phyloP scores from a whole-genome alignment of 2,113 vertebrate species.

The Haliaeetus leucogaster region DNA sequence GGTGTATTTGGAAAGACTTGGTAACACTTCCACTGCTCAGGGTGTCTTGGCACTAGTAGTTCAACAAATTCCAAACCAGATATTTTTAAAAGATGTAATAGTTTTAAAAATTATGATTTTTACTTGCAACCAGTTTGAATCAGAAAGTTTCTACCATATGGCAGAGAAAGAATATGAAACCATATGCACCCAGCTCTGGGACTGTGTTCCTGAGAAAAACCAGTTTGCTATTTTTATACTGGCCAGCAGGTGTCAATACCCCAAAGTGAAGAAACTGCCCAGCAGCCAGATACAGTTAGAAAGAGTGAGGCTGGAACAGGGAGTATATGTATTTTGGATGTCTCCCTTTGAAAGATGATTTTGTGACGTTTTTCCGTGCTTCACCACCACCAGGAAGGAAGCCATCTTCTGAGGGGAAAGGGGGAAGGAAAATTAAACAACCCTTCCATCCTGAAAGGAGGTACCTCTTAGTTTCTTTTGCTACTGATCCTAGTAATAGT shows the following conservation, averaged over 20 bases:
- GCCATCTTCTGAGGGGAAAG: not conserved
- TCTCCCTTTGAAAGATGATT: not conserved
- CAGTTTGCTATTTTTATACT: conserved; percentile 26
- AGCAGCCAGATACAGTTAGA: not conserved
- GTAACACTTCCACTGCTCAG: not conserved
- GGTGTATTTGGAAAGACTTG: not conserved
- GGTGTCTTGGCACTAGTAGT: not conserved
- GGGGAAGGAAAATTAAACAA: not conserved
- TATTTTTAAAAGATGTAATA: not conserved
- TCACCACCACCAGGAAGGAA: not conserved
- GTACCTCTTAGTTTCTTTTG: not conserved
- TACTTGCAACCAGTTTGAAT: not conserved
- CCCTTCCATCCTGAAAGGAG: not conserved
- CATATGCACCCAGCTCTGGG: not conserved
- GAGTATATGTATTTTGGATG: not conserved
- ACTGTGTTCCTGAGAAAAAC: not conserved
- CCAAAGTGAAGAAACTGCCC: not conserved
- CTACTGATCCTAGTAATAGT: not conserved
- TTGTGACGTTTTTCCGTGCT: not conserved
- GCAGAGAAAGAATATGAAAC: not conserved
- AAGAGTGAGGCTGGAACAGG: not conserved
- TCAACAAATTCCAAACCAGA: not conserved
- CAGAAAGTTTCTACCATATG: conserved; percentile 33
- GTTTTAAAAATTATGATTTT: not conserved
- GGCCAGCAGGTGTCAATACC: conserved; percentile 42